These are phyloP conservation scores for Euura saliciscinereae DNA, from an alignment of 1,140 invertebrate species.

Conservation along the genomic window DNA sequence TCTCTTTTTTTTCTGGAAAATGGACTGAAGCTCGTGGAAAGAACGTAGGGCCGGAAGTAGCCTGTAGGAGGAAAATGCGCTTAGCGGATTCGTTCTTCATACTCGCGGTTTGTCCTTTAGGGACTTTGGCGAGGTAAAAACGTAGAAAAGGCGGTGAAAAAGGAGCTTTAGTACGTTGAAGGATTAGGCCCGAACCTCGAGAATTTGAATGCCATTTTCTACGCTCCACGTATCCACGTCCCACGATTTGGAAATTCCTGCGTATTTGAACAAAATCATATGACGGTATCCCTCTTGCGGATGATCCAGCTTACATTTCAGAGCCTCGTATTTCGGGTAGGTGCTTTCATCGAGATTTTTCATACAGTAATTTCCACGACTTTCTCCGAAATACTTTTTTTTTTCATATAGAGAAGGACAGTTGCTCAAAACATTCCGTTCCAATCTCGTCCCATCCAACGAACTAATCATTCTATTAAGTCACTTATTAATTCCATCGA, in stretches of 20 bases:
- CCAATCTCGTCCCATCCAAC: neutral
- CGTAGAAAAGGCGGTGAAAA: neutral
- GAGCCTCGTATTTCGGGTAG: too few species aligned
- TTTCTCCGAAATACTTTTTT: too few species aligned
- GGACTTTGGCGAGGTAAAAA: neutral
- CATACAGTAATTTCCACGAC: too few species aligned
- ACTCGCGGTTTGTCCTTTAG: neutral
- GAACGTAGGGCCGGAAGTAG: neutral
- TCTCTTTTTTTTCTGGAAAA: too few species aligned
- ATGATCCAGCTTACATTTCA: too few species aligned
- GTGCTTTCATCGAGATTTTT: too few species aligned
- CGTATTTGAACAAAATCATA: neutral
- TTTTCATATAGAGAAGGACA: too few species aligned
- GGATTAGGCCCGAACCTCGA: neutral
- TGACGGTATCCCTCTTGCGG: neutral
- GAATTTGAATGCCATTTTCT: neutral
- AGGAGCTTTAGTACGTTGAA: neutral
- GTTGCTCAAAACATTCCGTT: neutral
- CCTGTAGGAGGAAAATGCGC: conserved; percentile 9
- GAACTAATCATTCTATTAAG: too few species aligned
- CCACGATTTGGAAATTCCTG: too few species aligned
- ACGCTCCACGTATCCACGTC: too few species aligned
- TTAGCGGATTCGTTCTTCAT: neutral
- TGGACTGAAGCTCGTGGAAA: too few species aligned
- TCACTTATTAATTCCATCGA: too few species aligned